Conservation (phyloP, 2,113 vertebrate genomes). For the Galemys pyrenaicus region DNA sequence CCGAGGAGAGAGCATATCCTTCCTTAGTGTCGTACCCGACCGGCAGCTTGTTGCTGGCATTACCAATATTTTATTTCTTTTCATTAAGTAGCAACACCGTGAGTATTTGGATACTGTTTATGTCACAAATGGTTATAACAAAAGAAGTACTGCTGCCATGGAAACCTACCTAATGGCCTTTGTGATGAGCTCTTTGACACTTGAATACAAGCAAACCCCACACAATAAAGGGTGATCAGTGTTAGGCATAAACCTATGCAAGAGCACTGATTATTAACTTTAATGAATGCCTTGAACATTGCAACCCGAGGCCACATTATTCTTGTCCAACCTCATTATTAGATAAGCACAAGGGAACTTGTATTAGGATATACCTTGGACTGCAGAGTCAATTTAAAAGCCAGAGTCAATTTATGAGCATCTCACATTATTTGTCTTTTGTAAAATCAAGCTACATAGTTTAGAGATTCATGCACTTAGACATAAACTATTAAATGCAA, state of each 20-base stretch:
- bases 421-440: slow-evolving; percentile 61
- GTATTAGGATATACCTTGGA: slow-evolving; percentile 77
- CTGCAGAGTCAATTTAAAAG: no score
- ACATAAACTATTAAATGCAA: slow-evolving; percentile 65
- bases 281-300: slow-evolving; percentile 80
- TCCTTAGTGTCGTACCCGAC: not conserved
- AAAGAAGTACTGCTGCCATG: slow-evolving; percentile 82
- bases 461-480: slow-evolving; percentile 59
- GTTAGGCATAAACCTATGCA: slow-evolving; percentile 52
- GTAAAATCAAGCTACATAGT: slow-evolving; percentile 56
- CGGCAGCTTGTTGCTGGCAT: not conserved
- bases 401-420: slow-evolving; percentile 70
- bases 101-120: slow-evolving; percentile 64
- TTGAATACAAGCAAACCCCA: slow-evolving; percentile 68
- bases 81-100: slow-evolving; percentile 62
- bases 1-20: not conserved
- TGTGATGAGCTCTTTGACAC: slow-evolving; percentile 71
- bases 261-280: slow-evolving; percentile 77
- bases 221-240: slow-evolving; percentile 74
- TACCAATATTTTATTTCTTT: slow-evolving; percentile 56
- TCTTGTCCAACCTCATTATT: slow-evolving; percentile 79
- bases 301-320: slow-evolving; percentile 71
- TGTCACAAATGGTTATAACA: slow-evolving; percentile 64
- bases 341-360: slow-evolving; percentile 75
- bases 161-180: slow-evolving; percentile 85